A percentile compares a stretch with the other conserved stretches of the same genome.
Evolutionary conservation across 2,113 vertebrate species (phyloP).

Genomic region (Caranx melampygus): DNA sequence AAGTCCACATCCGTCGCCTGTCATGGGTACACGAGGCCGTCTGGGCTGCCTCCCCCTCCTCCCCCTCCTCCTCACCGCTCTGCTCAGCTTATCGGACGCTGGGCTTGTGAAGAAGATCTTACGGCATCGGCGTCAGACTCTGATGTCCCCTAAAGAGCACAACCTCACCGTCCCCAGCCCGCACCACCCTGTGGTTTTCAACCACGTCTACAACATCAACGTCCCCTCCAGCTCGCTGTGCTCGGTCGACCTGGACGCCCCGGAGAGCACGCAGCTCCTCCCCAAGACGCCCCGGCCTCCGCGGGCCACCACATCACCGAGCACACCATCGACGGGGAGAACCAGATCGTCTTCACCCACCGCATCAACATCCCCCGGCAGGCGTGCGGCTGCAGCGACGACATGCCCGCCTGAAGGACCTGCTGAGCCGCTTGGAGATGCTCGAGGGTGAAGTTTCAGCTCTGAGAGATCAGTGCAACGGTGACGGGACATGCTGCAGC

Average conservation of each 20-base stretch:
- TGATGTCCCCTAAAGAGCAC: constrained; percentile 56
- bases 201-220: constrained; percentile 96
- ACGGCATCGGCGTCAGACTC: constrained; percentile 83
- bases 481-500: constrained; percentile 85
- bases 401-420: constrained; percentile 88
- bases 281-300: constrained; percentile 56
- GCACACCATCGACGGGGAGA: constrained; percentile 85
- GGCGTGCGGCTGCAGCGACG: constrained; percentile 89
- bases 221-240: constrained; percentile 89
- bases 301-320: constrained; percentile 82
- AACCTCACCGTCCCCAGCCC: constrained; percentile 87
- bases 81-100: constrained; percentile 76
- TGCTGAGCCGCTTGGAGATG: constrained; percentile 91
- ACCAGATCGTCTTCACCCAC: constrained; percentile 97
- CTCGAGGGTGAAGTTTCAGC: constrained; percentile 93
- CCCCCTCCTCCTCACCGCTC: constrained; percentile 70
- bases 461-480: constrained; percentile 88
- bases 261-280: constrained; percentile 75
- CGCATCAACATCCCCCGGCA: constrained; percentile 93
- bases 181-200: constrained; percentile 91
- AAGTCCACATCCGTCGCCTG: constrained; percentile 6
- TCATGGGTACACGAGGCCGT: constrained; percentile 84
- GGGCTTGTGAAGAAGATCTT: constrained; percentile 90
- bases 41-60: constrained; percentile 79
- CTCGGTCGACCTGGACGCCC: constrained; percentile 88